Conservation (phyloP, 1,140 invertebrate genomes). For the Lepidotrigona ventralis region DNA sequence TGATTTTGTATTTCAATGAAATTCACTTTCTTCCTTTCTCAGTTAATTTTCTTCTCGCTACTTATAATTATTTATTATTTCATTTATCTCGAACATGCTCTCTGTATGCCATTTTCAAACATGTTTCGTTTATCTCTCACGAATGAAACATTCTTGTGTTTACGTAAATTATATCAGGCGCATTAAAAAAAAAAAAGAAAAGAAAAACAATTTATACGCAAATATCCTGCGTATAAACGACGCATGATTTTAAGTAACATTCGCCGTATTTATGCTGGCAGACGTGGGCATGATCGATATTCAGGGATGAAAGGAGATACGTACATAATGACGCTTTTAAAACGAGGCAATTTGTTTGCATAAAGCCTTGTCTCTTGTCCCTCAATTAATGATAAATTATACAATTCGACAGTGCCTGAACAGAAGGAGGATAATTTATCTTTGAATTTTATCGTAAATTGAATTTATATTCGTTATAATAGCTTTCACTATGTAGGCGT, state of each 20-base stretch:
- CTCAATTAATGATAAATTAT: not conserved
- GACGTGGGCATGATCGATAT: not conserved
- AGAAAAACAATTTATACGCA: not conserved
- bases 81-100: too few species aligned
- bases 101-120: too few species aligned
- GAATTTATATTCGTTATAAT: slow-evolving; percentile 1
- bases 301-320: not conserved
- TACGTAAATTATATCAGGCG: not conserved
- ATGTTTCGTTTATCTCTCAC: too few species aligned
- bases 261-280: not conserved
- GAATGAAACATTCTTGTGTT: not conserved
- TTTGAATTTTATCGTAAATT: not conserved
- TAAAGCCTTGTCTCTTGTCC: not conserved
- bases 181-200: not conserved
- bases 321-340: not conserved
- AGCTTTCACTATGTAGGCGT: not conserved
- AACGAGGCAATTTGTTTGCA: not conserved
- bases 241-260: not conserved
- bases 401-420: not conserved
- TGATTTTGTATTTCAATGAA: not conserved
- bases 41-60: too few species aligned
- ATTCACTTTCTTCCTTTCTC: not conserved
- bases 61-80: too few species aligned
- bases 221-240: not conserved
- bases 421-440: not conserved